Evolutionary conservation across 2,797 vertebrate genomes (phyloP).

Genomic region (Pangasius djambal): DNA sequence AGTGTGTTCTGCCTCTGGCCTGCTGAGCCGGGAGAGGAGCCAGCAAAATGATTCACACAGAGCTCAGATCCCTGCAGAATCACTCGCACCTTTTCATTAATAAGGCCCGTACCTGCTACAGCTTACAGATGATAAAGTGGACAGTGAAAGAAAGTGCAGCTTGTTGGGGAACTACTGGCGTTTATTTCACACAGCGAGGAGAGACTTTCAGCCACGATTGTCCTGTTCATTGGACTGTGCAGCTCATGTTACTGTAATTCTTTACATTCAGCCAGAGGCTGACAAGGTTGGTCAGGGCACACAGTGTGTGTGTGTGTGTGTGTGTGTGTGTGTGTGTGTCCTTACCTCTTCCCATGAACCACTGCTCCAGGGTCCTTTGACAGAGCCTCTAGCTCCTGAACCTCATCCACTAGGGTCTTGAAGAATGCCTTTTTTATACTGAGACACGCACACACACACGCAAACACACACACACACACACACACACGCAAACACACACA

Average conservation of each 20-base stretch:
- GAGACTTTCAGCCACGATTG: neutral
- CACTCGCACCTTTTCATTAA: conserved; percentile 5
- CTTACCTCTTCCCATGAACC: conserved; percentile 94
- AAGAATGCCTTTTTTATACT: conserved; percentile 91
- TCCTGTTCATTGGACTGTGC: neutral
- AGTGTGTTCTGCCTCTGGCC: conserved; percentile 7
- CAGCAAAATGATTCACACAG: conserved; percentile 33
- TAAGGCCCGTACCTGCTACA: neutral
- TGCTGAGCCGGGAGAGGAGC: conserved; percentile 17
- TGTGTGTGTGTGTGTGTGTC: neutral
- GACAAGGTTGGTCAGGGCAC: neutral
- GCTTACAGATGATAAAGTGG: conserved; percentile 22
- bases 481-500: neutral
- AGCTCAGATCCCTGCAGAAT: conserved; percentile 29
- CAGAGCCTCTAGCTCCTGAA: conserved; percentile 94
- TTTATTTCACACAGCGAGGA: conserved; percentile 6
- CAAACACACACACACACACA: neutral
- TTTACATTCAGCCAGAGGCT: conserved; percentile 28
- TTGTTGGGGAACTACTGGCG: neutral
- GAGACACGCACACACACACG: conserved; percentile 37
- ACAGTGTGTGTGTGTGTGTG: neutral
- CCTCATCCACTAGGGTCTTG: conserved; percentile 97
- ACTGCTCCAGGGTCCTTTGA: conserved; percentile 94
- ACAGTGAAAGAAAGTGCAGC: conserved; percentile 14
- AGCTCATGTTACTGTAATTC: conserved; percentile 27